These are phyloP conservation scores for Hydractinia echinata DNA, from an alignment of 30 jellyfish, hydroid and myxozoan species.

Conservation along the genomic window DNA sequence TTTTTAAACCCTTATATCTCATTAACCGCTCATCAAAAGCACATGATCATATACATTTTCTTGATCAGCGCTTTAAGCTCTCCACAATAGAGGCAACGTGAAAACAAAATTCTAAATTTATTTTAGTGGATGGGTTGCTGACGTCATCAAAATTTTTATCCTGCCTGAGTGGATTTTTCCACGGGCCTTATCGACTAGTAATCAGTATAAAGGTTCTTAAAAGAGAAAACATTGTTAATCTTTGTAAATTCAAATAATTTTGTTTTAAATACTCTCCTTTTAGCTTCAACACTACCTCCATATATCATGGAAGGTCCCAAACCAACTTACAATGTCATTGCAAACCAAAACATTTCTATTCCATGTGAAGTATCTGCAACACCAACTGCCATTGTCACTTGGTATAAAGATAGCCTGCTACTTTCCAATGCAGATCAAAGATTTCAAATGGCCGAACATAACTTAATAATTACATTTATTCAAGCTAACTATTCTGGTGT, in stretches of 20 bases:
- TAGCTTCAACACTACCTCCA: conserved; percentile 29
- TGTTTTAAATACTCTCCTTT: not conserved
- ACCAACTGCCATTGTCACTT: not conserved
- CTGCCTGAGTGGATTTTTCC: too few species aligned
- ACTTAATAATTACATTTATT: not conserved
- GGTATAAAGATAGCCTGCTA: conserved; percentile 22
- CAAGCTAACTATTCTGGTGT: conserved; percentile 13
- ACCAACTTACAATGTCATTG: not conserved
- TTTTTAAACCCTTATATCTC: too few species aligned
- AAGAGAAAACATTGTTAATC: too few species aligned
- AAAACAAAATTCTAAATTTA: too few species aligned
- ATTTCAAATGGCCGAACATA: not conserved
- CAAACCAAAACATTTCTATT: not conserved
- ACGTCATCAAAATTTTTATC: too few species aligned
- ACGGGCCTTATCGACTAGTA: too few species aligned
- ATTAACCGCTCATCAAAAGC: too few species aligned
- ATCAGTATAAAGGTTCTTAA: too few species aligned
- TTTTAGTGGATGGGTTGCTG: too few species aligned
- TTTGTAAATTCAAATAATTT: not conserved
- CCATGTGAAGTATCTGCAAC: conserved; percentile 24
- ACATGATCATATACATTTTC: too few species aligned
- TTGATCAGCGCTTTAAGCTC: too few species aligned
- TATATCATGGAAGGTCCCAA: conserved; percentile 23
- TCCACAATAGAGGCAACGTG: too few species aligned
- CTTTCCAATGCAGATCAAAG: not conserved